phyloP scores from a whole-genome alignment of 2,888 invertebrate genomes.

The Schizaphis graminum region DNA sequence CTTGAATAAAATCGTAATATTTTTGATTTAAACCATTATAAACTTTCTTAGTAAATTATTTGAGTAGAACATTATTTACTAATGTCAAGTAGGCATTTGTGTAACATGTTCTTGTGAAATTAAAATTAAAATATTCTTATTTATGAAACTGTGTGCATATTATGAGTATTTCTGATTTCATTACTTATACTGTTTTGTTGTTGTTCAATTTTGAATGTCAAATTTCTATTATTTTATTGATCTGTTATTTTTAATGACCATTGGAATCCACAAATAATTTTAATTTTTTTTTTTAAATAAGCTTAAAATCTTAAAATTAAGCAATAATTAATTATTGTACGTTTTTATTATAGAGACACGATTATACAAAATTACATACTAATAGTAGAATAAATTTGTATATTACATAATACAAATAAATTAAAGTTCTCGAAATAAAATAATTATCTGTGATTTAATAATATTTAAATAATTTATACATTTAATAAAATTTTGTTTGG shows the following conservation, averaged over 20 bases:
- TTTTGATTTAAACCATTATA: not conserved
- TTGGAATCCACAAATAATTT: not conserved
- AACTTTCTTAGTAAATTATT: not conserved
- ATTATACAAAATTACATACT: not conserved
- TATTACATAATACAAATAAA: not conserved
- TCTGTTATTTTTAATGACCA: not conserved
- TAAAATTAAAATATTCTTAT: not conserved
- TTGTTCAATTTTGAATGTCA: not conserved
- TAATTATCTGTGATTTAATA: not conserved
- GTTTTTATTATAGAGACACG: not conserved
- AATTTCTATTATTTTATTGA: conserved; percentile 20
- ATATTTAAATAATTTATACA: not conserved
- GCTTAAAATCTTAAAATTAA: not conserved
- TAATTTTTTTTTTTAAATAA: not conserved
- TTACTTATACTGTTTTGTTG: not conserved
- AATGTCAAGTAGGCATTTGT: not conserved
- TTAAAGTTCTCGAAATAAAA: not conserved
- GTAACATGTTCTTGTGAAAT: not conserved
- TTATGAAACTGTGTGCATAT: not conserved
- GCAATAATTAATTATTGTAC: not conserved
- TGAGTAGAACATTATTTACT: not conserved
- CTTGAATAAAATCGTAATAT: not conserved
- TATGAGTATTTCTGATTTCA: not conserved
- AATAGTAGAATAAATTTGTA: not conserved
- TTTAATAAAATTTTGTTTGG: not conserved